phyloP scores from a whole-genome alignment of 2,888 invertebrate species.

The Cheilosia vulpina region DNA sequence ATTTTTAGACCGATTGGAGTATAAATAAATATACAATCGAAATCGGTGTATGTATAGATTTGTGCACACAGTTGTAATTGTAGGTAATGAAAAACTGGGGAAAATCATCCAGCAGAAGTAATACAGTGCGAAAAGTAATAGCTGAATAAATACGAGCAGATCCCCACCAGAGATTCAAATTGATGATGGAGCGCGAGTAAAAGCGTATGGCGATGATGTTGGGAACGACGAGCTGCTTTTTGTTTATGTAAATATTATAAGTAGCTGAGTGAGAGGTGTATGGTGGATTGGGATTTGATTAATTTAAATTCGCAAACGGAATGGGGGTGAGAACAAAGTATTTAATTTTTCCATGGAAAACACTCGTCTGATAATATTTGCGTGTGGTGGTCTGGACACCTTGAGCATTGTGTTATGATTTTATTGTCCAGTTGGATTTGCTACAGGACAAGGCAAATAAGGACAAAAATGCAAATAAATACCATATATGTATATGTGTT shows the following conservation, averaged over 20 bases:
- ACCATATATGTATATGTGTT: no score
- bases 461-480: no score
- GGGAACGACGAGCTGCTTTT: background rate
- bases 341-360: conserved; percentile 32
- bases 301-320: conserved; percentile 46
- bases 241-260: background rate
- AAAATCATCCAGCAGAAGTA: conserved; percentile 20
- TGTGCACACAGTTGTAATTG: conserved; percentile 59
- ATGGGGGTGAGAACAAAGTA: conserved; percentile 20
- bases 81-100: conserved; percentile 20
- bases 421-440: no score
- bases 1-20: conserved; percentile 60
- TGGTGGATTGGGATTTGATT: conserved; percentile 33
- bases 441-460: no score
- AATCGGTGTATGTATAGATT: conserved; percentile 37
- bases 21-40: conserved; percentile 70
- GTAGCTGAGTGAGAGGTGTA: background rate
- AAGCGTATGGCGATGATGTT: conserved; percentile 27
- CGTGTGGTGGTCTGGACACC: background rate
- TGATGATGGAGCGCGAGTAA: conserved; percentile 23
- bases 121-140: conserved; percentile 65
- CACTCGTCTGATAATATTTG: background rate
- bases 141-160: conserved; percentile 47
- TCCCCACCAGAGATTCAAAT: conserved; percentile 29
- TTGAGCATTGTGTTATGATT: no score